These are phyloP conservation scores for Sicus ferrugineus DNA, from an alignment of 2,888 invertebrate genomes.

Conservation along the genomic window DNA sequence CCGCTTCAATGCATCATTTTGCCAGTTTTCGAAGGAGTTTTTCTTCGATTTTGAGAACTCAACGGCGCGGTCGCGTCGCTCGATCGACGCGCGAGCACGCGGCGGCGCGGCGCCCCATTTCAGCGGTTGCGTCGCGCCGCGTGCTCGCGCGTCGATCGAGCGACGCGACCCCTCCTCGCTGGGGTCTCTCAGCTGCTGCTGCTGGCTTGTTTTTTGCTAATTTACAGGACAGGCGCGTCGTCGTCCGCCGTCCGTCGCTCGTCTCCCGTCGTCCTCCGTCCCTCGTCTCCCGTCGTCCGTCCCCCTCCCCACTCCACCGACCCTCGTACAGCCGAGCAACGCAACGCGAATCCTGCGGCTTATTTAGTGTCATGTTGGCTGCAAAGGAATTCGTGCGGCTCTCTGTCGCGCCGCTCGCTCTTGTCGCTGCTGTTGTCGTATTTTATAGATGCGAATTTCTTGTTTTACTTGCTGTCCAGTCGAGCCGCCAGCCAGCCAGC, in stretches of 20 bases:
- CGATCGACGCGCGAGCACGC: constrained; percentile 17
- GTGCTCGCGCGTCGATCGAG: constrained; percentile 18
- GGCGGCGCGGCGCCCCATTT: too few relatives aligned
- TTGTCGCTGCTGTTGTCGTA: constrained; percentile 8
- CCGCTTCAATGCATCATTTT: too few relatives aligned
- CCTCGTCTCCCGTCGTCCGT: too few relatives aligned
- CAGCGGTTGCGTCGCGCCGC: neutral
- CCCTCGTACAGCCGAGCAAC: neutral
- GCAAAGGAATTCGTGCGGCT: constrained; percentile 20
- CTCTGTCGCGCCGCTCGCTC: neutral
- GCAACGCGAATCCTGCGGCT: constrained; percentile 42
- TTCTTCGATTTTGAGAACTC: too few relatives aligned
- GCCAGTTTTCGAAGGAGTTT: too few relatives aligned
- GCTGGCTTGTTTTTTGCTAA: constrained; percentile 26
- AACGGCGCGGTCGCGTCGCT: neutral
- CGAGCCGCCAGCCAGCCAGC: neutral
- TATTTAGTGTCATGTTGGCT: constrained; percentile 44
- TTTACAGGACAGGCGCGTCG: constrained; percentile 24
- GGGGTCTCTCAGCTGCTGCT: constrained; percentile 6
- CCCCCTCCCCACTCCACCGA: too few relatives aligned
- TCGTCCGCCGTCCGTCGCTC: neutral
- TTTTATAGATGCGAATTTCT: constrained; percentile 19
- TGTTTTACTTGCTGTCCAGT: neutral
- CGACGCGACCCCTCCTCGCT: neutral
- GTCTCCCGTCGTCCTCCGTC: too few relatives aligned